A percentile compares a stretch with the other conserved stretches of the same genome.
Evolutionary conservation across 1,140 invertebrate genomes (phyloP).

Genomic region (Pemphigus obesinymphae): DNA sequence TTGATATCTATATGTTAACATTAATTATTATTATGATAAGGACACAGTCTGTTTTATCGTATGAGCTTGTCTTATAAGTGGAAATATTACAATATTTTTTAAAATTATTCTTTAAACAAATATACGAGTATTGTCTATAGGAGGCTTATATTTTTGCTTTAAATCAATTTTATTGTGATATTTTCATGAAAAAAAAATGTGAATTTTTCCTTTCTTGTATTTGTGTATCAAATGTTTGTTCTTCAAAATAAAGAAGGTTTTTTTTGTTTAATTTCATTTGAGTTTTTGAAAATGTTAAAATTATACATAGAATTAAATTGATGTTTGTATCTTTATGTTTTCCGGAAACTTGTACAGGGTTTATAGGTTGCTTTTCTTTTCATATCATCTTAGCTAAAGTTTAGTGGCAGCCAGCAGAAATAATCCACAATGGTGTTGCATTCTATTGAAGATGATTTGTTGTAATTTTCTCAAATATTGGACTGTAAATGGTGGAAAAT

Average conservation of each 20-base stretch:
- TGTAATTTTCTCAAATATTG: too few species aligned
- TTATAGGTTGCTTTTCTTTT: too few species aligned
- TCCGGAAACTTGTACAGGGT: too few species aligned
- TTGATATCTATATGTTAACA: neutral
- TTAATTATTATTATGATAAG: slow-evolving; percentile 2
- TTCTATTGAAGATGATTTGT: too few species aligned
- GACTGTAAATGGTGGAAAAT: too few species aligned
- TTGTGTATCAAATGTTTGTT: slow-evolving; percentile 27
- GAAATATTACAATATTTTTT: slow-evolving; percentile 5
- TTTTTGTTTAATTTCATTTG: slow-evolving; percentile 3
- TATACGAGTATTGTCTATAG: neutral
- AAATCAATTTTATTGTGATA: slow-evolving; percentile 36
- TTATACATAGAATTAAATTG: too few species aligned
- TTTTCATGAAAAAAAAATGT: neutral
- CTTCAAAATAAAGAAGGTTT: slow-evolving; percentile 27
- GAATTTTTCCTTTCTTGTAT: slow-evolving; percentile 22
- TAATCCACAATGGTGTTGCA: too few species aligned
- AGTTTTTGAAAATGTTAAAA: too few species aligned
- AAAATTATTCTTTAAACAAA: neutral
- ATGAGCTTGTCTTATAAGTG: slow-evolving; percentile 10
- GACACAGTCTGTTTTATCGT: neutral
- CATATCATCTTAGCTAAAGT: too few species aligned
- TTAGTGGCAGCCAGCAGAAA: too few species aligned
- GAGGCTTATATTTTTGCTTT: neutral
- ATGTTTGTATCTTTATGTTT: too few species aligned